Conservation (phyloP, 2,113 vertebrate genomes). For the Alexandromys fortis region DNA sequence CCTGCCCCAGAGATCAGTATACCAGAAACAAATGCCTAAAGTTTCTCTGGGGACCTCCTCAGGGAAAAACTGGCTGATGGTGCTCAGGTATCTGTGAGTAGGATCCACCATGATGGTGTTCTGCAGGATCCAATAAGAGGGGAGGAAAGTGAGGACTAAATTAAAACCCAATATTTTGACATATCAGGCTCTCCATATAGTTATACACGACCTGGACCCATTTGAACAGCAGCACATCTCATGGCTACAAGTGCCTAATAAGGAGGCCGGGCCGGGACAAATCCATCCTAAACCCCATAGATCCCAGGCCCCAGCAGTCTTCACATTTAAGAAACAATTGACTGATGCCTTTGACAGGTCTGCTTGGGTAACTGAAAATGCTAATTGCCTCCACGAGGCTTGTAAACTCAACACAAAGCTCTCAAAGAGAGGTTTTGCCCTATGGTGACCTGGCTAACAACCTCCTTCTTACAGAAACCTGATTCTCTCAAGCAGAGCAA, state of each 20-base stretch:
- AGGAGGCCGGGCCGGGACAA: neutral
- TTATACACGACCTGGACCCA: neutral
- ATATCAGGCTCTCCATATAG: neutral
- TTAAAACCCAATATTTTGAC: neutral
- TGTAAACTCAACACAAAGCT: neutral
- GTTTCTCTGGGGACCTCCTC: neutral
- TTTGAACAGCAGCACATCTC: neutral
- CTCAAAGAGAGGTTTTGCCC: neutral
- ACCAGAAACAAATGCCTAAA: slow-evolving; percentile 8
- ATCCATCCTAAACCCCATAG: neutral
- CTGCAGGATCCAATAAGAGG: neutral
- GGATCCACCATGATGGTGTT: neutral
- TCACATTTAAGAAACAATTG: neutral
- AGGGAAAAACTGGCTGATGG: neutral
- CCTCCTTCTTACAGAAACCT: slow-evolving; percentile 12
- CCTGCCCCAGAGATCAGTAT: neutral
- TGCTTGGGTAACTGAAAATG: slow-evolving; percentile 43
- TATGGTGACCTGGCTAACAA: neutral
- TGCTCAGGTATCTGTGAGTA: neutral
- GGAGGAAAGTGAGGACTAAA: neutral
- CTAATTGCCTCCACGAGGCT: slow-evolving; percentile 38
- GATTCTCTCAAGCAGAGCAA: slow-evolving; percentile 11
- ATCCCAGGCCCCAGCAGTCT: neutral
- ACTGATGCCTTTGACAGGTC: neutral
- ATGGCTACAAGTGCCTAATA: neutral